Evolutionary conservation across 2,113 vertebrate genomes (phyloP).

Genomic region (Tragelaphus strepsiceros): DNA sequence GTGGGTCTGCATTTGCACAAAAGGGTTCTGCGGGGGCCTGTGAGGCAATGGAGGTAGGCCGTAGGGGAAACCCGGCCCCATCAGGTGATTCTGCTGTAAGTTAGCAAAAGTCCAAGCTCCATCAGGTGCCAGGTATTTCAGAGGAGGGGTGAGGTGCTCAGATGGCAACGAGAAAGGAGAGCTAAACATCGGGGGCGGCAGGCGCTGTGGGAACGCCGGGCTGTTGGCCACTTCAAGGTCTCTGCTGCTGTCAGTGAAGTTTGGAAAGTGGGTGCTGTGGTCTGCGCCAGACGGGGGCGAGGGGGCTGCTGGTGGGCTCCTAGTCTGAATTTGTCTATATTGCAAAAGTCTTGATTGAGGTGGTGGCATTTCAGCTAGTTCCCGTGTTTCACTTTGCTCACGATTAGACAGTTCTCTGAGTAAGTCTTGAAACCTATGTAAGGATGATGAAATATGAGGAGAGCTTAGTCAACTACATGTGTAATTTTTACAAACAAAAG

Average conservation of each 20-base stretch:
- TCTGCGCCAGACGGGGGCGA: constrained; percentile 86
- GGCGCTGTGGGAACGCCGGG: constrained; percentile 88
- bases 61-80: constrained; percentile 92
- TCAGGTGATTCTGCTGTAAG: constrained; percentile 89
- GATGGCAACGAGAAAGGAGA: constrained; percentile 89
- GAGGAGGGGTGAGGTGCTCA: constrained; percentile 86
- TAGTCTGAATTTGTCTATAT: constrained; percentile 92
- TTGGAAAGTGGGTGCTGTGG: constrained; percentile 84
- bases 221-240: constrained; percentile 87
- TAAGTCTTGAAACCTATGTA: constrained; percentile 91
- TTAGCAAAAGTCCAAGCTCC: constrained; percentile 93
- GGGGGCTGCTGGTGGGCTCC: constrained; percentile 87
- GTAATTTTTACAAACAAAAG: background rate
- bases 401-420: constrained; percentile 92
- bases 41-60: constrained; percentile 92
- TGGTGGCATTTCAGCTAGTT: constrained; percentile 92
- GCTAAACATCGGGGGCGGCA: constrained; percentile 84
- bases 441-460: constrained; percentile 22
- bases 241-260: constrained; percentile 84
- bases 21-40: constrained; percentile 91
- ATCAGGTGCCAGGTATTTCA: constrained; percentile 96
- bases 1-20: constrained; percentile 94
- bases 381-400: constrained; percentile 89
- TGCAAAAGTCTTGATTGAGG: constrained; percentile 97
- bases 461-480: background rate